These are phyloP conservation scores for Teleopsis dalmanni DNA, from an alignment of 1,140 invertebrate genomes.

Conservation along the genomic window DNA sequence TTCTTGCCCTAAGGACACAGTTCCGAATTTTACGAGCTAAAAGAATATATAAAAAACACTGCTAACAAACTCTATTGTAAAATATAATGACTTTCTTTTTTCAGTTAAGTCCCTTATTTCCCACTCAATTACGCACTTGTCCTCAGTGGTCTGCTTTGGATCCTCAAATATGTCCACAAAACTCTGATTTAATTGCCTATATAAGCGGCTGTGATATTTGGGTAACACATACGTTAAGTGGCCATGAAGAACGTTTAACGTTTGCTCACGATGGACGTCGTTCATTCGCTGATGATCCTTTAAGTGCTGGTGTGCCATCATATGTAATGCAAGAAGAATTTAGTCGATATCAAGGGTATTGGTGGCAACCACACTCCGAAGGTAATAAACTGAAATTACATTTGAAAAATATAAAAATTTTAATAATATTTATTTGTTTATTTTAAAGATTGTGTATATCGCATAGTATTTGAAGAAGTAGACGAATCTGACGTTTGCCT, in stretches of 20 bases:
- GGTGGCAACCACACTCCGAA: slow-evolving; percentile 84
- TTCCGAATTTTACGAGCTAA: too few relatives aligned
- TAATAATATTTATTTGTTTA: slow-evolving; percentile 20
- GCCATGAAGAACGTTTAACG: slow-evolving; percentile 66
- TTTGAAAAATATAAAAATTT: slow-evolving; percentile 4
- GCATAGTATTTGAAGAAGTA: slow-evolving; percentile 93
- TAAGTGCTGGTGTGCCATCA: slow-evolving; percentile 86
- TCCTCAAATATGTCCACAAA: slow-evolving; percentile 85
- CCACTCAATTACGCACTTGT: slow-evolving; percentile 61
- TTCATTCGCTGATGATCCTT: slow-evolving; percentile 68
- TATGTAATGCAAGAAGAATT: slow-evolving; percentile 99
- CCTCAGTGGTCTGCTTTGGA: slow-evolving; percentile 65
- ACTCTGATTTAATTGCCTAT: slow-evolving; percentile 80
- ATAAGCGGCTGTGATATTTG: slow-evolving; percentile 87
- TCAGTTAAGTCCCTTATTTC: slow-evolving; percentile 61
- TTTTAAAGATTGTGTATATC: slow-evolving; percentile 62
- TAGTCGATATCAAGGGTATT: slow-evolving; percentile 89
- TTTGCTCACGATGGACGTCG: slow-evolving; percentile 69
- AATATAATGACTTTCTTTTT: slow-evolving; percentile 19
- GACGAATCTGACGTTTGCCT: slow-evolving; percentile 92
- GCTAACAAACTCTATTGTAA: too few relatives aligned
- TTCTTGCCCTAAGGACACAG: too few relatives aligned
- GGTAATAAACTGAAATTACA: slow-evolving; percentile 41
- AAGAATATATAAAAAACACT: too few relatives aligned
- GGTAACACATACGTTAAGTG: slow-evolving; percentile 70